Conservation (phyloP, 2,797 vertebrate species). For the Lagodon rhomboides region DNA sequence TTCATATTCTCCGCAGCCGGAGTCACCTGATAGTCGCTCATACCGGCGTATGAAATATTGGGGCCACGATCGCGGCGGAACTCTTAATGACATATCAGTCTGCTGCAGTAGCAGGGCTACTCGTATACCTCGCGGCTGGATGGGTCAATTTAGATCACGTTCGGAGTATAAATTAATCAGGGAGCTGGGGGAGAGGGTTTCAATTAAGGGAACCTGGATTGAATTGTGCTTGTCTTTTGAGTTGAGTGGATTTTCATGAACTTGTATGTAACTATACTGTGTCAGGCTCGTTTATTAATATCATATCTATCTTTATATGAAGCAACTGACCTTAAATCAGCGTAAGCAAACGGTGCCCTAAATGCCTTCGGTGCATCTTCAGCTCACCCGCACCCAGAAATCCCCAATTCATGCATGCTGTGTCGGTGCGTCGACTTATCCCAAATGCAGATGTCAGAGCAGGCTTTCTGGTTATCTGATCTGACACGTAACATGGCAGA, state of each 20-base stretch:
- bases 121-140: constrained; percentile 79
- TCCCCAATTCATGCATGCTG: constrained; percentile 11
- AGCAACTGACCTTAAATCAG: constrained; percentile 24
- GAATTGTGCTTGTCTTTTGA: constrained; percentile 72
- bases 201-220: constrained; percentile 82
- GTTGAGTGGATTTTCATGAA: constrained; percentile 55
- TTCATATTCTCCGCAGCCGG: constrained; percentile 81
- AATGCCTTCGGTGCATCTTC: constrained; percentile 27
- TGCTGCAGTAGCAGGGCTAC: constrained; percentile 86
- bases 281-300: constrained; percentile 42
- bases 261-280: constrained; percentile 62
- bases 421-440: constrained; percentile 65
- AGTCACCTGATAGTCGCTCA: constrained; percentile 87
- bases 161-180: constrained; percentile 81
- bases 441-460: constrained; percentile 89
- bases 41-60: constrained; percentile 86
- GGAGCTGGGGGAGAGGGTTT: constrained; percentile 78
- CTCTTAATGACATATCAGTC: constrained; percentile 88
- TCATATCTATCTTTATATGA: constrained; percentile 22
- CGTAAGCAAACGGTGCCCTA: background rate
- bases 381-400: constrained; percentile 48
- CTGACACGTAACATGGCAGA: constrained; percentile 90
- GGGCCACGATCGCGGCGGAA: constrained; percentile 89
- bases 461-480: constrained; percentile 89
- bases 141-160: constrained; percentile 82